Conservation (phyloP, 2,888 invertebrate genomes). For the Catonia carolina region DNA sequence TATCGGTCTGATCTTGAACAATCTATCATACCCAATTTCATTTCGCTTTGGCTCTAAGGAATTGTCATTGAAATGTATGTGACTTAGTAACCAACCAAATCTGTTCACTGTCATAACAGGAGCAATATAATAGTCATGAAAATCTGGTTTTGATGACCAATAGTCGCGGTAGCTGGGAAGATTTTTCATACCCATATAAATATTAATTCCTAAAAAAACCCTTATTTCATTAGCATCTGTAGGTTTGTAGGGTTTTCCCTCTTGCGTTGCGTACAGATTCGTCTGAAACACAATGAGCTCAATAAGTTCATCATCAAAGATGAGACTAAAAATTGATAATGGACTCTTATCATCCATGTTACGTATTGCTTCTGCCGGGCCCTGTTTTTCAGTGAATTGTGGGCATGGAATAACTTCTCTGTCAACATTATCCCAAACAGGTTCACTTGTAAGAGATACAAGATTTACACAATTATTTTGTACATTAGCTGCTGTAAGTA, state of each 20-base stretch:
- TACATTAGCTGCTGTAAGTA: no score
- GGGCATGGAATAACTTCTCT: no score
- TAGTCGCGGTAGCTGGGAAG: constrained; percentile 4
- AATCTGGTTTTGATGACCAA: constrained; percentile 5
- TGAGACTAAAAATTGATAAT: no score
- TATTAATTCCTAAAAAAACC: not conserved
- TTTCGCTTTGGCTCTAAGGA: not conserved
- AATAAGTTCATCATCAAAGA: constrained; percentile 9
- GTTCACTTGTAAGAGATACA: no score
- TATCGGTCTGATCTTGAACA: constrained; percentile 1
- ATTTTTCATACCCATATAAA: not conserved
- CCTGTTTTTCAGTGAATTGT: no score
- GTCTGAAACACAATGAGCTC: not conserved
- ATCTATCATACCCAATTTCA: not conserved
- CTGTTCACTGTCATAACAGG: constrained; percentile 4
- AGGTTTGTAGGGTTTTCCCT: not conserved
- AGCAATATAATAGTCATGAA: constrained; percentile 1
- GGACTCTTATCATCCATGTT: no score
- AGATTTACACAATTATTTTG: no score
- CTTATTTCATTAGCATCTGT: not conserved
- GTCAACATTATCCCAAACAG: no score
- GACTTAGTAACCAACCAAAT: constrained; percentile 7
- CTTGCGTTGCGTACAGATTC: not conserved
- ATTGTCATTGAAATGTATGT: constrained; percentile 4
- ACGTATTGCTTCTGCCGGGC: no score